Conservation (phyloP, 2,797 vertebrate genomes). For the Megalops cyprinoides region DNA sequence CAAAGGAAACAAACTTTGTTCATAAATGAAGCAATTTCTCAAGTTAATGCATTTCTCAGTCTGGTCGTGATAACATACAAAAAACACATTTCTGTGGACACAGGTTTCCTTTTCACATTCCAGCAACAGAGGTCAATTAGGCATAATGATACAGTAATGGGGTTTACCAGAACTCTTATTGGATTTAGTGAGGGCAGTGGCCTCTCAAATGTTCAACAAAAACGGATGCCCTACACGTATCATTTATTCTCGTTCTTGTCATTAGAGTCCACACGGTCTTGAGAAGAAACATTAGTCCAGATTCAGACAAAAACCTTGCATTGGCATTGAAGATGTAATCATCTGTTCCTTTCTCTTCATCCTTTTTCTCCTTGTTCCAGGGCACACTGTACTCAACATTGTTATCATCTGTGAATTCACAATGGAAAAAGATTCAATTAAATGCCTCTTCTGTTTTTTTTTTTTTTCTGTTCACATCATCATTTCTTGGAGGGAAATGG, state of each 20-base stretch:
- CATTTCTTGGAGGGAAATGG: not conserved
- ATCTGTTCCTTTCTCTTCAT: conserved; percentile 45
- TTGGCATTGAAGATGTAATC: conserved; percentile 40
- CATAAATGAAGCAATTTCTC: conserved; percentile 46
- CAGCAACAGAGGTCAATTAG: conserved; percentile 81
- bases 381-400: conserved; percentile 3
- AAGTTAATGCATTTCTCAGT: conserved; percentile 37
- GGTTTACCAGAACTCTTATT: conserved; percentile 71
- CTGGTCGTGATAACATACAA: conserved; percentile 56
- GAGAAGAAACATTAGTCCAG: conserved; percentile 29
- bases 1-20: conserved; percentile 7
- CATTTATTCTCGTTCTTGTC: conserved; percentile 60
- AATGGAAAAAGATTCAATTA: conserved; percentile 42
- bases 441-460: conserved; percentile 8
- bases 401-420: not conserved
- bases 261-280: conserved; percentile 51
- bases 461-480: not conserved
- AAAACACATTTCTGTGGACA: conserved; percentile 68
- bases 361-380: conserved; percentile 35
- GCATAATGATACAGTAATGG: conserved; percentile 75
- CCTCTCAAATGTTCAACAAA: conserved; percentile 66
- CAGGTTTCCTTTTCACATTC: conserved; percentile 71
- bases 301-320: conserved; percentile 11
- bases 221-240: conserved; percentile 66
- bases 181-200: conserved; percentile 68